Conservation (phyloP, 2,888 invertebrate species). For the Ctenicera cuprea region DNA sequence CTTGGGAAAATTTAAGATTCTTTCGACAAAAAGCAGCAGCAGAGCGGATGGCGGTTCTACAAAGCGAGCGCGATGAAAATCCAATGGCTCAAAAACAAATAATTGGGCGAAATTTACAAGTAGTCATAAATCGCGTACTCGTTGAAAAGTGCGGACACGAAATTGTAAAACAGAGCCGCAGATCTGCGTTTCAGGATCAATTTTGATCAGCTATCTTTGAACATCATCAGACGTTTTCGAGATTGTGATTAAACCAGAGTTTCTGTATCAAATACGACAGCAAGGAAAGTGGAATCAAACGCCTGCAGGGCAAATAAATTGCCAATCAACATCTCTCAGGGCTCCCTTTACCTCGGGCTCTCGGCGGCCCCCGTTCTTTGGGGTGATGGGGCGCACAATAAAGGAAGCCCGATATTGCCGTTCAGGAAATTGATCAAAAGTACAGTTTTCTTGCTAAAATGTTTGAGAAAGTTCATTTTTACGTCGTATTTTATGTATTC, state of each 20-base stretch:
- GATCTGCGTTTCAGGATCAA: constrained; percentile 13
- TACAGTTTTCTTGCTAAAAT: constrained; percentile 50
- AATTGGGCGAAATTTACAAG: neutral
- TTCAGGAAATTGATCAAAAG: constrained; percentile 61
- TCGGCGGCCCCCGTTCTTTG: constrained; percentile 48
- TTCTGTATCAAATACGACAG: constrained; percentile 56
- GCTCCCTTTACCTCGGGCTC: constrained; percentile 60
- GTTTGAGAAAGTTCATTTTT: constrained; percentile 1
- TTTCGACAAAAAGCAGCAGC: constrained; percentile 29
- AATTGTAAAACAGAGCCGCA: neutral
- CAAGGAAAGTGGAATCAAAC: constrained; percentile 64
- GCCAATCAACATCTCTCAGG: constrained; percentile 70
- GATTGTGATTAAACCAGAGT: constrained; percentile 52
- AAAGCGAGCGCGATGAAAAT: constrained; percentile 3
- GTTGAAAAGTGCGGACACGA: neutral
- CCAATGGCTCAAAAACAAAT: constrained; percentile 1
- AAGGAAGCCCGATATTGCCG: constrained; percentile 61
- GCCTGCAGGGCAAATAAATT: constrained; percentile 71
- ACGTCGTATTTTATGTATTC: neutral
- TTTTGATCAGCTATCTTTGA: constrained; percentile 25
- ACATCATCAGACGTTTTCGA: constrained; percentile 34
- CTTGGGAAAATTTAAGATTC: constrained; percentile 52
- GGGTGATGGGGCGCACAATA: constrained; percentile 58
- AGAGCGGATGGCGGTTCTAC: neutral
- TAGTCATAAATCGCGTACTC: constrained; percentile 5